phyloP scores from a whole-genome alignment of 1,140 invertebrate species.

The Zaprionus gabonicus region DNA sequence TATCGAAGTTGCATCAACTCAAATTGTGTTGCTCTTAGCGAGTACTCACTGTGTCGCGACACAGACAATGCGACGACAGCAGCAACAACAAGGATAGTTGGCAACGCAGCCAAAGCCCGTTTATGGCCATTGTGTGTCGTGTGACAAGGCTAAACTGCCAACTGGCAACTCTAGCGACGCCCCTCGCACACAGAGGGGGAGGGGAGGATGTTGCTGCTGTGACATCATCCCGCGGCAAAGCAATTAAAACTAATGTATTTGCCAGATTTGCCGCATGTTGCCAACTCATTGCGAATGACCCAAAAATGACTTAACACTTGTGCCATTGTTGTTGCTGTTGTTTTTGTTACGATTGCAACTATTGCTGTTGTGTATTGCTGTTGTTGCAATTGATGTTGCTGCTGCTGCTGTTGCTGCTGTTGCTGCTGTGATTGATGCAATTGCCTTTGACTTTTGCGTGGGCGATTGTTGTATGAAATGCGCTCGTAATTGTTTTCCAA shows the following conservation, averaged over 20 bases:
- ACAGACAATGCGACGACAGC: conserved; percentile 56
- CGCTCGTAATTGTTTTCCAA: conserved; percentile 66
- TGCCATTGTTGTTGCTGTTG: conserved; percentile 3
- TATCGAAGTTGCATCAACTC: not conserved
- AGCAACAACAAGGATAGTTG: conserved; percentile 30
- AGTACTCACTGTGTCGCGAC: conserved; percentile 1
- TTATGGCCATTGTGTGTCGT: conserved; percentile 49
- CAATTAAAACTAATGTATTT: conserved; percentile 71
- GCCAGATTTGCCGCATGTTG: conserved; percentile 55
- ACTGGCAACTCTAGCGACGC: conserved; percentile 26
- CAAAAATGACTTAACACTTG: conserved; percentile 62
- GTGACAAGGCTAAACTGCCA: conserved; percentile 53
- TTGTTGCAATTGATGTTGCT: not conserved
- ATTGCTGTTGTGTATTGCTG: not conserved
- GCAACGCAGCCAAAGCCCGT: conserved; percentile 52
- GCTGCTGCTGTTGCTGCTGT: conserved; percentile 12
- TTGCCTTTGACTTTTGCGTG: conserved; percentile 61
- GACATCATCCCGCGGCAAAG: conserved; percentile 46
- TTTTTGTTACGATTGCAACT: not conserved
- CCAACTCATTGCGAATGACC: conserved; percentile 55
- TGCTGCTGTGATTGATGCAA: conserved; percentile 64
- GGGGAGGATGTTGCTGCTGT: conserved; percentile 12
- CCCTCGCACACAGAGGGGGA: not conserved
- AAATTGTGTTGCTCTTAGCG: not conserved
- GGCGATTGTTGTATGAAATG: conserved; percentile 34